Conservation (phyloP, 2,888 invertebrate genomes). For the Anthoptus insignis region DNA sequence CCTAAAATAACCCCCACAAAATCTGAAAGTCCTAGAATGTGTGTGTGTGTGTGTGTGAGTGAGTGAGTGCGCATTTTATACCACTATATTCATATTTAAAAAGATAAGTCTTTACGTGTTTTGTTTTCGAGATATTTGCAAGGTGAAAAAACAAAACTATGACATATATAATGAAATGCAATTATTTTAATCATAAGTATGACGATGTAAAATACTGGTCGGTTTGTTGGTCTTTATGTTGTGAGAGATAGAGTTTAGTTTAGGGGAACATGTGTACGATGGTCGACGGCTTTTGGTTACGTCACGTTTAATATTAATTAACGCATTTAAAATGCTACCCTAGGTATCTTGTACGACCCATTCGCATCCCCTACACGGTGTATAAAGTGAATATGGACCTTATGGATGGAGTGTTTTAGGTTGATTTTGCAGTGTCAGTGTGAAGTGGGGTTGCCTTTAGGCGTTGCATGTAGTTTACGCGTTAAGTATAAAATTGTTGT, state of each 20-base stretch:
- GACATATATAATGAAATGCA: conserved; percentile 8
- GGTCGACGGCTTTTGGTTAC: conserved; percentile 32
- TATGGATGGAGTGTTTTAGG: conserved; percentile 15
- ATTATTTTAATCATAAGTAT: conserved; percentile 8
- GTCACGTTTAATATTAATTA: conserved; percentile 44
- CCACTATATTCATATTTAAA: too few relatives aligned
- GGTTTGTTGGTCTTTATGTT: conserved; percentile 5
- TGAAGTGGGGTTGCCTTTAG: conserved; percentile 27
- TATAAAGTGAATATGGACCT: conserved; percentile 39
- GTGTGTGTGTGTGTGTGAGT: too few relatives aligned
- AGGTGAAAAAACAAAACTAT: too few relatives aligned
- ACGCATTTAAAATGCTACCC: conserved; percentile 53
- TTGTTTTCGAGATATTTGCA: too few relatives aligned
- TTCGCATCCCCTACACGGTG: conserved; percentile 27
- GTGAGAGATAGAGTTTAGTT: neutral
- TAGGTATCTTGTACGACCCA: conserved; percentile 35
- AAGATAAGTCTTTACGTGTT: too few relatives aligned
- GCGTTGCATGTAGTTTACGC: conserved; percentile 38
- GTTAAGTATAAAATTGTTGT: conserved; percentile 58
- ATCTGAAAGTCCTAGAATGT: too few relatives aligned
- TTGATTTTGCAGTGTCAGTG: conserved; percentile 23
- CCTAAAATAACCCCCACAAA: too few relatives aligned
- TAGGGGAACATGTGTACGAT: conserved; percentile 10
- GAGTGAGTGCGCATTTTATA: too few relatives aligned
- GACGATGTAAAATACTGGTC: conserved; percentile 10